Base-by-base conservation (phyloP, 2,113 vertebrate species). In the Chamaetylas fuelleborni region DNA sequence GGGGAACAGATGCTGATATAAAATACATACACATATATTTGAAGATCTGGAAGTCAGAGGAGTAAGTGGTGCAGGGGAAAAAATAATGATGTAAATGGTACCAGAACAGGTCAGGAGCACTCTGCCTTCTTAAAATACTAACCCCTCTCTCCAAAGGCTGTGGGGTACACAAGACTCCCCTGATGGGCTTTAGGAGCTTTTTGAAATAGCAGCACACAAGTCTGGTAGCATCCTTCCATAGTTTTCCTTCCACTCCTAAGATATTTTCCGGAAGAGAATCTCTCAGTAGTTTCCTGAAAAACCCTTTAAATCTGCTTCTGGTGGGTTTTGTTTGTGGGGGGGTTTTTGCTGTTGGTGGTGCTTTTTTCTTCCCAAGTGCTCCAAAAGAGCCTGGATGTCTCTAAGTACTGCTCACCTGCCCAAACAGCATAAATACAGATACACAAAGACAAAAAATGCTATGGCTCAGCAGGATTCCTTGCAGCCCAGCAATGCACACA, bases 61-160 rank as follows among this genome's bases (percentile, higher is more conserved):
- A 57, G 26, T 36, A 82, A 90, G 56, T 2, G 18, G 45, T 43
- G 36, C 31, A 47, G 40, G 47, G 29, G 28, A 19, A 19, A 71
- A 88, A 73, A 51, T 2, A 78, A 36, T 0, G 1, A 24, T 24
- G n/a, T 18, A 4, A 80, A 48, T n/a, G 31, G 16, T 4, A n/a
- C 6, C 45, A 62, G 25, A 54, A 53, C 0, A 0, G 0, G 5
- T 2, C 1, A 8, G 34, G 43, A 58, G 18, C 0, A 2, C 34
- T 42, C 51, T 17, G 6, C 56, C 20, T 47, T 31, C 72, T 29
- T 42, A 15, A 12, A 86, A 45, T 42, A 50, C 15, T 53, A 61
- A 31, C 8, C 11, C 19, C 6, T 45, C 33, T 34, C 69, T 47
- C 45, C 64, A 36, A 40, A 64, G 29, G n/a, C 38, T 36, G 11